Evolutionary conservation across 1,140 invertebrate genomes (phyloP), one percentile per base, ranked within the genome.

Genomic region (Artemia franciscana): DNA sequence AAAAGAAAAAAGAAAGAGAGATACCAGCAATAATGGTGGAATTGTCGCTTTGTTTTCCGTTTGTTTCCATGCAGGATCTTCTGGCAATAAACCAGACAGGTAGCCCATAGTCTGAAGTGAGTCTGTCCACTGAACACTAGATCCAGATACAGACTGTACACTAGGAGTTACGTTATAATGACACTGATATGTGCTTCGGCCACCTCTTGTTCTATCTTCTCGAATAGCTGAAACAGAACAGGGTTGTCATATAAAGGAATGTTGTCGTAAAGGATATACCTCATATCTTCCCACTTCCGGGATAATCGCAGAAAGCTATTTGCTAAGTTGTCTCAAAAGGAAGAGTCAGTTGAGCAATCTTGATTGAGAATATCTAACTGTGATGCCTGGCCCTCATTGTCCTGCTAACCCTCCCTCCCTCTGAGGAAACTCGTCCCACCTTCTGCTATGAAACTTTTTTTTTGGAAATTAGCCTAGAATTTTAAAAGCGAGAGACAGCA

Each of bases 131-230:
- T 25, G 21, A 56, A 15, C 39, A n/a, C 26, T 28, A 51, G 39
- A 58, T n/a, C 30, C 65, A 57, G 23, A 56, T 30, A 24, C 57
- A 59, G 62, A 65, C 56, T 60, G 65, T 66, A 66, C 60, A 51
- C 60, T 74, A 60, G 84, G 81, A 58, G 86, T 85, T 62, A 91
- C 72, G 18, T 86, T 85, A 69, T 91, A 91, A 27, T 87, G 89
- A 72, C 88, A 92, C 68, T 91, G 89, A 73, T 96, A 97, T 12
- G 90, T 94, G 66, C 90, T 94, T 63, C 93, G 80, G 24, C 93
- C 93, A 61, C 92, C 93, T 63, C 92, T 77, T 0, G 91, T 94
- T 65, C 92, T 77, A 74, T 97, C 92, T 70, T 93, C 89, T 65
- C 92, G 76, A 57, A 97, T 95, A 0, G 92, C 93, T 86, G 66